Base-by-base conservation (phyloP, 1,140 invertebrate species). In the Lepidurus arcticus region DNA sequence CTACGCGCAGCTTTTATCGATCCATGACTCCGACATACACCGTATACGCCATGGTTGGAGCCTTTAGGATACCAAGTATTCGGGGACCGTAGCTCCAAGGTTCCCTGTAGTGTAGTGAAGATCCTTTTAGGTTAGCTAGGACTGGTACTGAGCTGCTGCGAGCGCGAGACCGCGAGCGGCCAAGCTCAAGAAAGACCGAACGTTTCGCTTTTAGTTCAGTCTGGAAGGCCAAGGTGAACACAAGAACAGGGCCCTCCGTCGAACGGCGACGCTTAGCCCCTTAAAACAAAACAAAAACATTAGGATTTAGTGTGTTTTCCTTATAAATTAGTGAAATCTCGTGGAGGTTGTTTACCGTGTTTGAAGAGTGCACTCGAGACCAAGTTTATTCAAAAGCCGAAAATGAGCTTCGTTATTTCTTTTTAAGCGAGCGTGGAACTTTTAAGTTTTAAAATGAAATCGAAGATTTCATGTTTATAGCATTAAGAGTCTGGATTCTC, bases 151-250 rank as follows among this genome's bases (percentile, higher is more conserved):
- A 65, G 53, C 53, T 65, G 16, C 53, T 65, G 53, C 16, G 21
- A 21, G 45, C 16, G 53, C 53, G 53, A 65, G 53, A 65, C 16
- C 4, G 21, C 53, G 16, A 65, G 53, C n/a, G 16, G 53, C 53
- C 53, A 16, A 21, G 53, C 16, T 13, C 53, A 65, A n/a, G 16
- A 65, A 13, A 65, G 53, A 65, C 16, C 9, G 16, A n/a, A 16
- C 53, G 53, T 65, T 65, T 65, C 8, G 53, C 53, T 16, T 65
- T 65, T 65, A 65, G 53, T 65, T 65, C 6, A 65, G 53, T n/a
- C 53, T 65, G 16, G 53, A 65, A 16, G 6, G 53, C 53, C 6
- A 65, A 65, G 53, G 53, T 65, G 53, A 13, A 4, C 21, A 16
- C 9, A 65, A 65, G 53, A 9, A 9, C 16, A 0, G 34, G 8